Evolutionary conservation across 2,888 invertebrate genomes (phyloP), one percentile per base, ranked within the genome.

Genomic region (Synergus gifuensis): DNA sequence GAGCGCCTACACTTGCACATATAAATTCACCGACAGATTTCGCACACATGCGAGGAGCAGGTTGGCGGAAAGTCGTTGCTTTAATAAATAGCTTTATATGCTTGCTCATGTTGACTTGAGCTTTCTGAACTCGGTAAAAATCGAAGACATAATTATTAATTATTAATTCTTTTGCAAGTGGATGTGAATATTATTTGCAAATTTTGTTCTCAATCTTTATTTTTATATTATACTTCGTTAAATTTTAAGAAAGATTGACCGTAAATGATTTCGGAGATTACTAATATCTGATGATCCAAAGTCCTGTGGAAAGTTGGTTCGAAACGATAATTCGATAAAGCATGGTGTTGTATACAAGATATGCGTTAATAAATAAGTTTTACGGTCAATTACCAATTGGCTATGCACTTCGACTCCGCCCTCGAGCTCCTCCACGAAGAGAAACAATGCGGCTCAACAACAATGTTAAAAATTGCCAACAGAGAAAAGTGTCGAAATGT

Each of bases 1-100:
- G 87, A 89, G 86, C 86, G 83, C 18, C 83, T 78, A 77, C 77
- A 76, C 66, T 63, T 60, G 60, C 78, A 63, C 82, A 84, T 84
- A 82, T 84, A 82, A 81, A 76, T 81, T 81, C 79, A 82, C 81
- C 83, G 80, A 76, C 77, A 82, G 84, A 83, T 87, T 87, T 86
- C 79, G 84, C 84, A 79, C 79, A 66, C 63, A 46, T 12, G 40
- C 22, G 36, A 67, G 36, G 69, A 64, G 78, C 76, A 79, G 60
- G 83, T 69, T 67, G 64, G 78, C 36, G 36, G 36, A 36, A 36
- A 36, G 36, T 36, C 36, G 36, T 36, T 36, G 36, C 36, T 36
- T 36, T 36, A 36, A 36, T 36, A 36, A 36, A 36, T 36, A 36
- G 36, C 36, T 36, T 36, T 36, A 36, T 36, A 36, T 36, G 36